Evolutionary conservation across 2,888 invertebrate genomes (phyloP), one percentile per base, ranked within the genome.

Genomic region (Agriopis aurantiaria): DNA sequence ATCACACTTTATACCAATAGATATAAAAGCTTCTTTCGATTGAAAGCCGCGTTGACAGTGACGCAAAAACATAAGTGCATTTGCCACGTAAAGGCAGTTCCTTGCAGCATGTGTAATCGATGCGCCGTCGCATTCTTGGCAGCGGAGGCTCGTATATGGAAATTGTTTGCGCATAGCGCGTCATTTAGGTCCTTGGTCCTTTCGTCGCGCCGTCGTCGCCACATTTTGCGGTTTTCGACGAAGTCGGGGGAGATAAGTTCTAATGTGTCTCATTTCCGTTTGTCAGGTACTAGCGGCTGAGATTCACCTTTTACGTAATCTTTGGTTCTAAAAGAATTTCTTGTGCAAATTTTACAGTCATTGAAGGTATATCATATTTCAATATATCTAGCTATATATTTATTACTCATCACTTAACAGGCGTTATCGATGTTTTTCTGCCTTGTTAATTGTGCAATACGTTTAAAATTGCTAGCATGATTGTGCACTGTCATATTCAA

Each of bases 11-110:
- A 60, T 56, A 7, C 2, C 2, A 10, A 40, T 52, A 43, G 58
- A 6, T n/a, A 69, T 75, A 74, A 68, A 65, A 55, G 57, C 62
- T 68, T 12, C 8, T 68, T 73, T 77, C 56, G 57, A 57, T 23
- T 68, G 46, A 51, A 9, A 0, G 23, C 45, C 57, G 52, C 48
- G 14, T 69, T 76, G 75, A 73, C 73, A 76, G 77, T 83, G 82
- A 81, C 78, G 83, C 80, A 80, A 83, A 82, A 81, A 81, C 79
- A 70, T 78, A 80, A 81, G 79, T 75, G 74, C 72, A 75, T 66
- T 64, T 70, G 67, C 63, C 63, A 71, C 64, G 69, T 72, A 70
- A 59, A 62, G 59, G 64, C 66, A 67, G 73, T 69, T 74, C 68
- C 69, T 69, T 71, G 65, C 68, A 70, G 73, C 69, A 72, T 78